Percentiles rank a stretch among this genome's conserved stretches.
Evolutionary conservation across 2,888 invertebrate species (phyloP).

Genomic region (Epinotia nisella): DNA sequence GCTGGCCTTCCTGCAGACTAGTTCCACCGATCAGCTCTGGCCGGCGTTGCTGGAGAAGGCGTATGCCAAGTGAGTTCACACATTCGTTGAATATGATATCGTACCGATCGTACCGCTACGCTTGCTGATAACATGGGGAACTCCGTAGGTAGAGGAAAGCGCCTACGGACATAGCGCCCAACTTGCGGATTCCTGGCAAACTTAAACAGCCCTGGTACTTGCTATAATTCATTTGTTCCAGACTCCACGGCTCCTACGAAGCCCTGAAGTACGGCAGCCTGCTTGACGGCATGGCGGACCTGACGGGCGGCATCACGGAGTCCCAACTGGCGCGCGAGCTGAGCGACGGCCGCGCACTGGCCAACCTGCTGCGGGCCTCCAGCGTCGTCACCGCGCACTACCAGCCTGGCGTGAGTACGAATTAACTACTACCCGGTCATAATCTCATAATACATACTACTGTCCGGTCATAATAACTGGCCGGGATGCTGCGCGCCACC

Average conservation of each 20-base stretch:
- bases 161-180: too few species aligned
- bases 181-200: too few species aligned
- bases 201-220: too few species aligned
- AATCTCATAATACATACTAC: too few species aligned
- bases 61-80: conserved; percentile 89
- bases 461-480: too few species aligned
- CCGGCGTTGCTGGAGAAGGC: conserved; percentile 96
- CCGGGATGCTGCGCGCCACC: conserved; percentile 90
- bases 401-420: conserved; percentile 58
- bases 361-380: conserved; percentile 90
- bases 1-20: conserved; percentile 93
- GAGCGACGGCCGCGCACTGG: conserved; percentile 87
- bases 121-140: too few species aligned
- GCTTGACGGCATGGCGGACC: conserved; percentile 93
- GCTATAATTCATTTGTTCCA: too few species aligned
- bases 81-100: too few species aligned
- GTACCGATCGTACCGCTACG: too few species aligned
- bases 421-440: too few species aligned
- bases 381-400: conserved; percentile 90
- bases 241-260: conserved; percentile 96
- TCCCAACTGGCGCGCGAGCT: conserved; percentile 90
- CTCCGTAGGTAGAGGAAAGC: too few species aligned
- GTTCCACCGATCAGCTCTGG: conserved; percentile 93
- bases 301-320: conserved; percentile 95
- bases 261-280: conserved; percentile 96